Conservation (phyloP, 2,797 vertebrate species). For the Avahi laniger region DNA sequence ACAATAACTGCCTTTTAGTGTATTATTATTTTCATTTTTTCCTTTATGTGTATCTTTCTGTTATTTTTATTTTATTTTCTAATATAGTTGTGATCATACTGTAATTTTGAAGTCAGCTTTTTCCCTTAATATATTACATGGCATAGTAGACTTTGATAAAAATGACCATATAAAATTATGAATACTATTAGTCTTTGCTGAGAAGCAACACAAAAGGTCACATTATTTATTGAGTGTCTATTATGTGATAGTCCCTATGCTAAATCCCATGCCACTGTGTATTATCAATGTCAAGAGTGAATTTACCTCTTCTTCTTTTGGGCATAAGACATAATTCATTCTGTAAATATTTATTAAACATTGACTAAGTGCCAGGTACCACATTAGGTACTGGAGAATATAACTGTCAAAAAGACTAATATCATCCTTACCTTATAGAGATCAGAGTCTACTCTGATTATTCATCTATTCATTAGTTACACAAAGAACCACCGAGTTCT, state of each 20-base stretch:
- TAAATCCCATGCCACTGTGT: not conserved
- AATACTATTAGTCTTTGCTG: conserved; percentile 4
- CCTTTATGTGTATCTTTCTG: conserved; percentile 4
- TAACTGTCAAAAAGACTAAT: conserved; percentile 11
- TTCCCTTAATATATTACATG: conserved; percentile 1
- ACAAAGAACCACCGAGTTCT: not conserved
- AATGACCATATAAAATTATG: conserved; percentile 27
- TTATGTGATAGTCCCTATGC: not conserved
- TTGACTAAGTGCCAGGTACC: not conserved
- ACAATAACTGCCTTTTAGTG: conserved; percentile 5
- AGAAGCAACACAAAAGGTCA: conserved; percentile 41
- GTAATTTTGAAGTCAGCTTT: conserved; percentile 32
- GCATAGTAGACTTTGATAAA: not conserved
- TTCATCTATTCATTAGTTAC: not conserved
- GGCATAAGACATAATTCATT: conserved; percentile 20
- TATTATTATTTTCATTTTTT: not conserved
- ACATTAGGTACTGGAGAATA: not conserved
- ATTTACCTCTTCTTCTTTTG: conserved; percentile 17
- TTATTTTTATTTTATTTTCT: conserved; percentile 45
- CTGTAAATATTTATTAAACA: conserved; percentile 40
- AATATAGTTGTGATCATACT: not conserved
- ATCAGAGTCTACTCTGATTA: not conserved
- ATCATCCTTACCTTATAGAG: not conserved
- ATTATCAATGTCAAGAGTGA: conserved; percentile 1
- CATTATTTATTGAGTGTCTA: conserved; percentile 38